These are phyloP conservation scores for Nanorana parkeri DNA, from an alignment of 2,113 vertebrate genomes.

Conservation along the genomic window DNA sequence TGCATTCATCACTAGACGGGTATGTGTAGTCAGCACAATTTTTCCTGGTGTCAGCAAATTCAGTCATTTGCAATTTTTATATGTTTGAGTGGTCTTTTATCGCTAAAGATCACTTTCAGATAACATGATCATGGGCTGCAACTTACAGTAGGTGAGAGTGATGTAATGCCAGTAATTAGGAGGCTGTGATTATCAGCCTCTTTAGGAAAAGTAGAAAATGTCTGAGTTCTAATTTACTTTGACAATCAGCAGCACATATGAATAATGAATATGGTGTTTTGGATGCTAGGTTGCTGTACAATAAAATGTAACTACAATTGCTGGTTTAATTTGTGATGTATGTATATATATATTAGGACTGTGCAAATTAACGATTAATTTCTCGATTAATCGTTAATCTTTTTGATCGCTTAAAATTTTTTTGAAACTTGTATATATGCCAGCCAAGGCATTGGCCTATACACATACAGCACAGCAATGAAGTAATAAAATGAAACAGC, in stretches of 20 bases:
- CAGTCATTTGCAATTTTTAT: slow-evolving; percentile 94
- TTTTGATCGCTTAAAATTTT: no score
- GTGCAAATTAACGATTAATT: no score
- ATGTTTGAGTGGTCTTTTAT: slow-evolving; percentile 90
- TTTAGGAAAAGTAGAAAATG: slow-evolving; percentile 75
- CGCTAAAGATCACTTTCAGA: slow-evolving; percentile 92
- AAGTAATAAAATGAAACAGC: no score
- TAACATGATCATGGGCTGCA: slow-evolving; percentile 92
- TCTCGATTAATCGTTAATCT: no score
- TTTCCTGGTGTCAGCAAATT: slow-evolving; percentile 92
- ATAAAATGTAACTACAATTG: no score
- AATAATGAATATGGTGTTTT: slow-evolving; percentile 68
- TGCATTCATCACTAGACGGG: slow-evolving; percentile 92
- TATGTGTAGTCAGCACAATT: slow-evolving; percentile 85
- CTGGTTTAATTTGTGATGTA: no score
- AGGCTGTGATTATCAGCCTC: slow-evolving; percentile 86
- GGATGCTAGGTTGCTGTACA: background rate
- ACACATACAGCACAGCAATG: no score
- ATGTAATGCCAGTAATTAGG: slow-evolving; percentile 97
- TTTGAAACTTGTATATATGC: no score
- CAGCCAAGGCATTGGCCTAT: no score
- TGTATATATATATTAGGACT: no score
- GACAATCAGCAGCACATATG: slow-evolving; percentile 76
- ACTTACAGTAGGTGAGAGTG: slow-evolving; percentile 77
- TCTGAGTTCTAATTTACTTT: slow-evolving; percentile 90